A percentile compares a stretch with the other conserved stretches of the same genome.
Conservation (phyloP, 2,888 invertebrate species). For the Abrostola triplasia region DNA sequence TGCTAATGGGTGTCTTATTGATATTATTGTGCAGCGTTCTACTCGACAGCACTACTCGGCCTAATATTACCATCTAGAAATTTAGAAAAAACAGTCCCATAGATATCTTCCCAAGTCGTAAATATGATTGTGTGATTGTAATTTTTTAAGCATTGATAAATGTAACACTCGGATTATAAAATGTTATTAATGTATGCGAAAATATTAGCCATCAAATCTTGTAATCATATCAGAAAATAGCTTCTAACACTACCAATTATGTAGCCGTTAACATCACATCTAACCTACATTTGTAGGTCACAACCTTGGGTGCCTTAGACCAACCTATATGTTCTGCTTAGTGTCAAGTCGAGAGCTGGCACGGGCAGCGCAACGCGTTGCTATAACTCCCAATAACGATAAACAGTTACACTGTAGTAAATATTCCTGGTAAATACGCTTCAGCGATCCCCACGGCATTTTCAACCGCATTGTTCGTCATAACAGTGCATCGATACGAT, state of each 20-base stretch:
- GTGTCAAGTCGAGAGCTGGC: slow-evolving; percentile 41
- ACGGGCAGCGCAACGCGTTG: slow-evolving; percentile 19
- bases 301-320: slow-evolving; percentile 9
- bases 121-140: no score
- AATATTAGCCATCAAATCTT: not conserved
- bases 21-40: not conserved
- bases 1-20: slow-evolving; percentile 1
- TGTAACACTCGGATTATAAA: no score
- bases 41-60: not conserved
- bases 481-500: slow-evolving; percentile 44
- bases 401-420: slow-evolving; percentile 19
- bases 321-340: slow-evolving; percentile 33
- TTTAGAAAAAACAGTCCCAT: no score
- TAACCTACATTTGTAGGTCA: slow-evolving; percentile 25
- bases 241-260: not conserved
- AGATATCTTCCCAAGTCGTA: no score
- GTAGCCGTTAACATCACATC: slow-evolving; percentile 13
- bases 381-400: slow-evolving; percentile 27
- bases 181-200: no score
- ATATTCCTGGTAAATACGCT: slow-evolving; percentile 22
- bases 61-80: not conserved
- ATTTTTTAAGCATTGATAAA: no score
- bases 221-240: not conserved
- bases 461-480: slow-evolving; percentile 37
- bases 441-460: slow-evolving; percentile 26